Conservation (phyloP, 2,797 vertebrate genomes). For the Alouatta caraya region DNA sequence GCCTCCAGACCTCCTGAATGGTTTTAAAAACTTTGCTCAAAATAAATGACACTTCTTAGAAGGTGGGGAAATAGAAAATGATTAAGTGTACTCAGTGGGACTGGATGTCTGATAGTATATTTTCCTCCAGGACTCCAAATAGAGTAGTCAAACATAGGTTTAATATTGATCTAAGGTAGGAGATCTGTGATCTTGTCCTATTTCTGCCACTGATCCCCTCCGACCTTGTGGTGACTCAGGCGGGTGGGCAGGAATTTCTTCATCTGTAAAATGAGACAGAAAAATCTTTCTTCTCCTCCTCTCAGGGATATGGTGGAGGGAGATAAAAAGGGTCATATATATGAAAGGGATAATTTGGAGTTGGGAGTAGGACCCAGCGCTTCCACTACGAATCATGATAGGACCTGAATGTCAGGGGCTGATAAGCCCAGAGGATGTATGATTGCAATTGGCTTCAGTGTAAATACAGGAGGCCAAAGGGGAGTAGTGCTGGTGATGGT, state of each 20-base stretch:
- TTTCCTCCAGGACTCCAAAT: conserved; percentile 11
- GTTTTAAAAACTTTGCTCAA: conserved; percentile 30
- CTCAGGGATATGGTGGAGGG: background rate
- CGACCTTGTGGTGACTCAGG: background rate
- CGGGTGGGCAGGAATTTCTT: conserved; percentile 6
- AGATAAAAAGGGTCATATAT: background rate
- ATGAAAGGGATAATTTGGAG: background rate
- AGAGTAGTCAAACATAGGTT: background rate
- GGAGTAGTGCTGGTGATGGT: background rate
- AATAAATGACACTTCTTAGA: conserved; percentile 48
- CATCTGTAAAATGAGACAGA: conserved; percentile 24
- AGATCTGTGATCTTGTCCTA: conserved; percentile 27
- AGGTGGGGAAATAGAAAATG: background rate
- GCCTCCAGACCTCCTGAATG: background rate
- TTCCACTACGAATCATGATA: background rate
- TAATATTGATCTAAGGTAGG: background rate
- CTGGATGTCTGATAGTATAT: background rate
- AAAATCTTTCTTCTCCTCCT: background rate
- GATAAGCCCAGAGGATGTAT: background rate
- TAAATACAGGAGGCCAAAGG: background rate
- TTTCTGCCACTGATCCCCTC: conserved; percentile 12
- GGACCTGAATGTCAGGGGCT: background rate
- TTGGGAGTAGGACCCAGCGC: background rate
- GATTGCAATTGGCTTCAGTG: conserved; percentile 26
- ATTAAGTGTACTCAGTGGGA: background rate